Percentiles rank a stretch among this genome's conserved stretches.
Conservation (phyloP, 1,140 invertebrate species). For the Hydropsyche tenuis region DNA sequence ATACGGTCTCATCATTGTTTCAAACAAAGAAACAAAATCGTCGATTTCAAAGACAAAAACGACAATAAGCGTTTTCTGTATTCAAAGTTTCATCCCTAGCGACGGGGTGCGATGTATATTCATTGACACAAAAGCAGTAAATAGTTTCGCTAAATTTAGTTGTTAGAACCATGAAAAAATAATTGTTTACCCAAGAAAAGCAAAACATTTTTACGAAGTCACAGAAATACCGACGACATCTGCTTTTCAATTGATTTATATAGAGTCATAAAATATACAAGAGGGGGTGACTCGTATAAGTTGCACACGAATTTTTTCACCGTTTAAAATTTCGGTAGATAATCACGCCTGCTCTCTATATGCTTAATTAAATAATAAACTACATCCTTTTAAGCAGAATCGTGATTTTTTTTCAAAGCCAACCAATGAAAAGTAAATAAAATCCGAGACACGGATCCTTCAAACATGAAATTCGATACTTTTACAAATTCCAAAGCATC, state of each 20-base stretch:
- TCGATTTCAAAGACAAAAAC: neutral
- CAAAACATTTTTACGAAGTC: constrained; percentile 23
- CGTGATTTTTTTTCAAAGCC: too few relatives aligned
- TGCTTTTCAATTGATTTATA: constrained; percentile 40
- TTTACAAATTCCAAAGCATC: too few relatives aligned
- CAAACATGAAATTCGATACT: too few relatives aligned
- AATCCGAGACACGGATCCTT: too few relatives aligned
- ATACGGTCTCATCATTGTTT: too few relatives aligned
- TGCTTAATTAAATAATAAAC: too few relatives aligned
- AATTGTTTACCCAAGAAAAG: constrained; percentile 36
- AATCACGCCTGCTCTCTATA: too few relatives aligned
- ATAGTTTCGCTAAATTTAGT: constrained; percentile 12
- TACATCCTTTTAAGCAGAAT: too few relatives aligned
- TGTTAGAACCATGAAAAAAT: neutral
- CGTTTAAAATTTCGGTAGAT: too few relatives aligned
- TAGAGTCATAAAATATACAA: constrained; percentile 8
- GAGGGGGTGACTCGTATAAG: constrained; percentile 6
- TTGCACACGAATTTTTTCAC: neutral
- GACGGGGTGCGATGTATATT: neutral
- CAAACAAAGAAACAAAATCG: too few relatives aligned
- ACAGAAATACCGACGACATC: constrained; percentile 34
- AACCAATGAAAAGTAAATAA: too few relatives aligned
- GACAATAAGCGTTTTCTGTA: neutral
- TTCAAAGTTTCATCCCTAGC: neutral
- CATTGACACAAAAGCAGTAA: neutral